Evolutionary conservation across 2,113 vertebrate genomes (phyloP).

Genomic region (Podocnemis expansa): DNA sequence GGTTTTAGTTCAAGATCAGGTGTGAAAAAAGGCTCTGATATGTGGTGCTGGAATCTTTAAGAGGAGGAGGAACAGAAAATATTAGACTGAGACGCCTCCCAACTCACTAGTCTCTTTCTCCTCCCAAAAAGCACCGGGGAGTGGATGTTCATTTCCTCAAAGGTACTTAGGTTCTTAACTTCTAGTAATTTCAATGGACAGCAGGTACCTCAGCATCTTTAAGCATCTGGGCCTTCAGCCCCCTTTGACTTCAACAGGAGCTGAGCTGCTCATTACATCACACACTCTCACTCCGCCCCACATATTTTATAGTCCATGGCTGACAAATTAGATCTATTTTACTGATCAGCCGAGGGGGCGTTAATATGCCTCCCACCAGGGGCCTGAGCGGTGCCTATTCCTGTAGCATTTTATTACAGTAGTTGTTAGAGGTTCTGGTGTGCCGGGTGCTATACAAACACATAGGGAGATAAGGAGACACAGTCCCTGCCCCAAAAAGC

Average conservation of each 20-base stretch:
- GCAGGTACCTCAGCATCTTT: neutral
- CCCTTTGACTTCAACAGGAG: neutral
- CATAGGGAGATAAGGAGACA: neutral
- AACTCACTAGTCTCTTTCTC: no score
- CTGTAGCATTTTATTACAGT: neutral
- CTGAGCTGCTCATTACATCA: neutral
- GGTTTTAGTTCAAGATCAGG: neutral
- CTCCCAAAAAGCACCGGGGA: neutral
- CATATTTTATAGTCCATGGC: no score
- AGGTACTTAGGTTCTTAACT: neutral
- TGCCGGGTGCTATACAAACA: neutral
- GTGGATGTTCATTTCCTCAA: neutral
- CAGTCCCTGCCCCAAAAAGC: neutral
- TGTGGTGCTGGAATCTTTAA: neutral
- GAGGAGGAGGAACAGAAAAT: neutral
- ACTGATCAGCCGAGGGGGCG: neutral
- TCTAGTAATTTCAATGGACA: neutral
- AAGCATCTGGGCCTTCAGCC: neutral
- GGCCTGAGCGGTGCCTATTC: neutral
- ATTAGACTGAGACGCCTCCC: neutral
- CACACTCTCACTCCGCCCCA: neutral
- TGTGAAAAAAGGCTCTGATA: neutral
- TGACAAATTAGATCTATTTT: neutral
- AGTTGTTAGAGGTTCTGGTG: neutral
- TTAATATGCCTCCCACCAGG: neutral